Conservation (phyloP, 2,113 vertebrate genomes). For the Oncorhynchus nerka region DNA sequence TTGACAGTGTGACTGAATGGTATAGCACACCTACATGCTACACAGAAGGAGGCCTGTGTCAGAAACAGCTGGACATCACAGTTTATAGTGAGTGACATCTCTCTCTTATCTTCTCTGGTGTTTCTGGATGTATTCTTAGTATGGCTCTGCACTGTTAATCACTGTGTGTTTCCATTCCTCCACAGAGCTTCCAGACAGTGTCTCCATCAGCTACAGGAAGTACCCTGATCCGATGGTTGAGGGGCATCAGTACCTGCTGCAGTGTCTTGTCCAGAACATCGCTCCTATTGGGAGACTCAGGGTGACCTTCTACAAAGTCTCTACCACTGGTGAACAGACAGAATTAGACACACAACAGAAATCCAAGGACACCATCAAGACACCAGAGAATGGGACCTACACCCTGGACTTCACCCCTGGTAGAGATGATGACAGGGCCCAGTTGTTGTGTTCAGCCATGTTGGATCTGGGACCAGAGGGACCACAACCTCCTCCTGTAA, state of each 20-base stretch:
- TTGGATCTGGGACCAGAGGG: conserved; percentile 44
- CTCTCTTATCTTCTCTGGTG: neutral
- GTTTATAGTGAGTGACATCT: conserved; percentile 32
- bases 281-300: conserved; percentile 53
- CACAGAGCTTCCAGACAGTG: conserved; percentile 52
- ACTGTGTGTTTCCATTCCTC: neutral
- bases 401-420: conserved; percentile 24
- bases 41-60: neutral
- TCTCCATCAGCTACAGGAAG: conserved; percentile 28
- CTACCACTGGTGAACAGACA: too few species aligned
- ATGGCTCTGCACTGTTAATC: neutral
- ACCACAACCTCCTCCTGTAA: conserved; percentile 19
- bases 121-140: neutral
- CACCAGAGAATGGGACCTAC: conserved; percentile 42
- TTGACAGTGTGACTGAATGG: conserved; percentile 3
- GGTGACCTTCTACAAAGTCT: conserved; percentile 49
- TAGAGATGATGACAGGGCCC: conserved; percentile 28
- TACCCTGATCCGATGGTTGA: conserved; percentile 32
- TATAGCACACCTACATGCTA: neutral
- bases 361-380: neutral
- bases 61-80: neutral
- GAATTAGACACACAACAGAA: too few species aligned
- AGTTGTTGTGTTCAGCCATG: conserved; percentile 41
- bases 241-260: conserved; percentile 34
- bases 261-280: conserved; percentile 45